Percentiles rank a stretch among this genome's conserved stretches.
phyloP scores from a whole-genome alignment of 2,888 invertebrate species.

The Seira musarum region DNA sequence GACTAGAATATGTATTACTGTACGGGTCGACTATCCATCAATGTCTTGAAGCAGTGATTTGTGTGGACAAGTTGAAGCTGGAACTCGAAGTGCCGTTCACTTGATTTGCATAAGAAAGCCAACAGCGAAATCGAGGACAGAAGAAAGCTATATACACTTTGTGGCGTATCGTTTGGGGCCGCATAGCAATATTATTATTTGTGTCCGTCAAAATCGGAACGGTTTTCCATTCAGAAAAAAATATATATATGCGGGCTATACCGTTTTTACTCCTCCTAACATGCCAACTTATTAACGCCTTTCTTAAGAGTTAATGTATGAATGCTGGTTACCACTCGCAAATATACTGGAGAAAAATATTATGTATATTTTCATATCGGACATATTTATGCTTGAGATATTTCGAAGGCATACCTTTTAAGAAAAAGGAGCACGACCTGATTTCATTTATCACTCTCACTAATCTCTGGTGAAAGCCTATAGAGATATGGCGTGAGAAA shows the following conservation, averaged over 20 bases:
- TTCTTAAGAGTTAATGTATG: not conserved
- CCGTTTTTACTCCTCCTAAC: no score
- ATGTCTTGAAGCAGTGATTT: not conserved
- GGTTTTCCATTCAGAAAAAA: slow-evolving; percentile 42
- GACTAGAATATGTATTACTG: not conserved
- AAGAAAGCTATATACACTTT: not conserved
- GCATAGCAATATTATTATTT: slow-evolving; percentile 6
- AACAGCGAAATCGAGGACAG: slow-evolving; percentile 11
- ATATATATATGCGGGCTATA: no score
- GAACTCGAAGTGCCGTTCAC: no score
- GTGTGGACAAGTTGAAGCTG: not conserved
- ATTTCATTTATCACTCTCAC: slow-evolving; percentile 46
- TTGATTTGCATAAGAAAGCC: not conserved
- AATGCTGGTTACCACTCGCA: no score
- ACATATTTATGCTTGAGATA: not conserved
- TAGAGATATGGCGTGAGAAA: slow-evolving; percentile 53
- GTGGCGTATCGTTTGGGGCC: slow-evolving; percentile 32
- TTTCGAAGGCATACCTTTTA: slow-evolving; percentile 39
- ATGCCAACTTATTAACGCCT: no score
- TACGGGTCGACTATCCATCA: not conserved
- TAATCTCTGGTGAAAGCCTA: slow-evolving; percentile 38
- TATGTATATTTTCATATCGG: not conserved
- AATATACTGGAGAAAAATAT: not conserved
- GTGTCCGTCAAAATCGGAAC: not conserved
- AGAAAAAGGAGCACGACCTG: slow-evolving; percentile 60